A percentile compares a stretch with the other conserved stretches of the same genome.
phyloP scores from a whole-genome alignment of 2,888 invertebrate species.

The Elmis aenea region DNA sequence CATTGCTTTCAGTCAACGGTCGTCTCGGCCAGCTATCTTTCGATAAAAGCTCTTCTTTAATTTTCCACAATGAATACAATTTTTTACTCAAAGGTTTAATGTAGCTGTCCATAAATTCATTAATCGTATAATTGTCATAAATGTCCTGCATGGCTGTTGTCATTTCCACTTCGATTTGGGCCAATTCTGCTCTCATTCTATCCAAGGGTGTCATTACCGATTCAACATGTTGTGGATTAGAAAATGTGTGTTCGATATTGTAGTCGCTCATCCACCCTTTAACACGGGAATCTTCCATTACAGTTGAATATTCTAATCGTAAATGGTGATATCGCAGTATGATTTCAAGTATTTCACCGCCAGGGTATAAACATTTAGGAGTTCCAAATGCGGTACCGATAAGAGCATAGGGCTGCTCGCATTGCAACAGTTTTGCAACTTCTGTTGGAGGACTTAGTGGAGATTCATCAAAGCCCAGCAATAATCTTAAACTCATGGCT shows the following conservation, averaged over 20 bases:
- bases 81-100: conserved; percentile 49
- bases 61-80: conserved; percentile 46
- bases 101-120: conserved; percentile 59
- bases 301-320: conserved; percentile 48
- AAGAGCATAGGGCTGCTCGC: conserved; percentile 39
- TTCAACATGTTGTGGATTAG: conserved; percentile 58
- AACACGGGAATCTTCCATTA: conserved; percentile 42
- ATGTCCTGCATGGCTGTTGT: conserved; percentile 52
- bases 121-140: conserved; percentile 55
- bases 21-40: conserved; percentile 52
- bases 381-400: conserved; percentile 36
- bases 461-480: conserved; percentile 43
- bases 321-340: conserved; percentile 48
- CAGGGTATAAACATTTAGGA: conserved; percentile 40
- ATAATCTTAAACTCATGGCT: conserved; percentile 53
- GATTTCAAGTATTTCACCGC: conserved; percentile 38
- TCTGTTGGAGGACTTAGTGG: conserved; percentile 52
- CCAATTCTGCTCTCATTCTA: conserved; percentile 49
- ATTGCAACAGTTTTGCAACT: conserved; percentile 36
- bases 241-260: conserved; percentile 60
- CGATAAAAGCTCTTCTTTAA: conserved; percentile 48
- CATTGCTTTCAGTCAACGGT: conserved; percentile 47
- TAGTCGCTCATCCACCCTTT: conserved; percentile 63
- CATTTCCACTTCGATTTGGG: conserved; percentile 50
- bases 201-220: conserved; percentile 51